These are phyloP conservation scores for Laspeyria flexula DNA, from an alignment of 2,888 invertebrate genomes.

Conservation along the genomic window DNA sequence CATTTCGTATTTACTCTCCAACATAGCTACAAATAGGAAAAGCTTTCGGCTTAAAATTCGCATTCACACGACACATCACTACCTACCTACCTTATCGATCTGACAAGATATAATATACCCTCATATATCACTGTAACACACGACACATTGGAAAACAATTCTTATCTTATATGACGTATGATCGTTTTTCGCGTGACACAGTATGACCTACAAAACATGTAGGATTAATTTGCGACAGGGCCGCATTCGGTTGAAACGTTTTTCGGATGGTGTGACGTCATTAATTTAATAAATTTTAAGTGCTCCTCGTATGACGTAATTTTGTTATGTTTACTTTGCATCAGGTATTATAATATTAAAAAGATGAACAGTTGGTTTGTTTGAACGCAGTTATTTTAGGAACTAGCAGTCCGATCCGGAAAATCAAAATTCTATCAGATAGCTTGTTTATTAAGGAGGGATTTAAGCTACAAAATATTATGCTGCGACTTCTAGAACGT, in stretches of 20 bases:
- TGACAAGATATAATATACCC: slow-evolving; percentile 48
- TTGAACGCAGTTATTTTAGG: too few relatives aligned
- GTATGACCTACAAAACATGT: slow-evolving; percentile 73
- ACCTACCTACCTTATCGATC: slow-evolving; percentile 60
- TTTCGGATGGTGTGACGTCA: slow-evolving; percentile 54
- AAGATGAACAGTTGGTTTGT: too few relatives aligned
- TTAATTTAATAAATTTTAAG: slow-evolving; percentile 51
- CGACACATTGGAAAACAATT: slow-evolving; percentile 53
- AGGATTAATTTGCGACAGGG: slow-evolving; percentile 69
- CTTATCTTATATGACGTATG: slow-evolving; percentile 51
- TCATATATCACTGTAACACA: slow-evolving; percentile 38
- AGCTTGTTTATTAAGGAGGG: too few relatives aligned
- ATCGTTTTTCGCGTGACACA: slow-evolving; percentile 52
- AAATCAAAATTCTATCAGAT: too few relatives aligned
- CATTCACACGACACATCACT: slow-evolving; percentile 36
- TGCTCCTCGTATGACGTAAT: slow-evolving; percentile 19
- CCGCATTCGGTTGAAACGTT: slow-evolving; percentile 56
- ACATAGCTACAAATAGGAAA: not conserved
- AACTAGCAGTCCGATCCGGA: too few relatives aligned
- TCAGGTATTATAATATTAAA: too few relatives aligned
- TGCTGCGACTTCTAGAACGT: too few relatives aligned
- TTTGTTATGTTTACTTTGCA: slow-evolving; percentile 7
- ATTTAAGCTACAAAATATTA: too few relatives aligned
- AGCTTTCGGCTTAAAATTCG: slow-evolving; percentile 32
- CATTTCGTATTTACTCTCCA: not conserved